Base-by-base conservation (phyloP, 2,888 invertebrate species). In the Gymnocheta viridis region DNA sequence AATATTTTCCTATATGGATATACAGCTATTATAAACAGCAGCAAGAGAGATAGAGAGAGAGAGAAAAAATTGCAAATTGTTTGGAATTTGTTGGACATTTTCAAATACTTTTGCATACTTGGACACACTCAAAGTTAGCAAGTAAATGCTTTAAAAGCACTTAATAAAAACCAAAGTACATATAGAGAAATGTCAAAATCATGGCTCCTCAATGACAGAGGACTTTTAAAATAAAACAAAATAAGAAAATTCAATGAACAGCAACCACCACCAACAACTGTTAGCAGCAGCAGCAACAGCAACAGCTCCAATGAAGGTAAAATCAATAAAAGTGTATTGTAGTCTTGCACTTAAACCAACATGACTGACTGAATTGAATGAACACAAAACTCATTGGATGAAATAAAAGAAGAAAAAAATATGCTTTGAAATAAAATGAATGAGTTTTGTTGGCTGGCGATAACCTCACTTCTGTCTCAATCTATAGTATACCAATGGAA, bases 71-170 rank as follows among this genome's bases (percentile, higher is more conserved):
- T 49, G 17, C 44, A 77, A 67, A 58, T 77, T 70, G 79, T 79
- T 79, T 74, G 70, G 66, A 83, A 79, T 80, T 79, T 83, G 79
- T 83, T 80, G 76, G 70, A 80, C 79, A 76, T 70, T 83, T 79
- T 64, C 49, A 73, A 62, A 78, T 35, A 54, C 38, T 62, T 44
- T 35, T 35, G 38, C 27, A 79, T 27, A 58, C 51, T 41, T 54
- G 24, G 6, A 14, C 56, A 54, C 32, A 62, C 41, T 32, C 51
- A 56, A 27, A 72, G 56, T 64, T 41, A 27, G 29, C 22, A 22
- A 29, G 41, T 19, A 22, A 69, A 41, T 64, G 56, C 62, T 79
- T 77, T 12, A 35, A 72, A 79, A 64, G 64, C 14, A 72, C 66
- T 72, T 35, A 62, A 64, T 56, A 35, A 44, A 77, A 24, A 22